phyloP scores from a whole-genome alignment of 2,888 invertebrate genomes.

The Drosophila paracracens region DNA sequence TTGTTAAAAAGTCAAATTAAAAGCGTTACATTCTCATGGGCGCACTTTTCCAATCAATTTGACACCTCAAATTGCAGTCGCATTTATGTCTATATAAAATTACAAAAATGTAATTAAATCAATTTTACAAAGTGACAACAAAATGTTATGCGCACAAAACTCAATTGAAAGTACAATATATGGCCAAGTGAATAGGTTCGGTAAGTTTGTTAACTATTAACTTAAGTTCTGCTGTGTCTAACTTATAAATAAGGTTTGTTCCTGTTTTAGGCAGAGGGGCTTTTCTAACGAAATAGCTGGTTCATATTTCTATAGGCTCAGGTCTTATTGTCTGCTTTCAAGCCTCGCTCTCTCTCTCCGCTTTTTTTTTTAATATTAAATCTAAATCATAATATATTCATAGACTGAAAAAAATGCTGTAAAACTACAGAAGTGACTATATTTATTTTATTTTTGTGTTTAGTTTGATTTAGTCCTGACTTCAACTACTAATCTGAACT shows the following conservation, averaged over 20 bases:
- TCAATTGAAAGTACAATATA: constrained; percentile 15
- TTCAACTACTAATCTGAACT: not conserved
- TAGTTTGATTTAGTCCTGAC: not conserved
- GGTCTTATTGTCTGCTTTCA: constrained; percentile 24
- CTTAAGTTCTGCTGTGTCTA: not conserved
- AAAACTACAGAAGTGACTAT: not conserved
- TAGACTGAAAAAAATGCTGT: not conserved
- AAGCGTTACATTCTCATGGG: constrained; percentile 19
- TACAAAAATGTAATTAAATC: constrained; percentile 48
- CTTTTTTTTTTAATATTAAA: not conserved
- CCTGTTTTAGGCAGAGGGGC: not conserved
- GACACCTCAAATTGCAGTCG: constrained; percentile 39
- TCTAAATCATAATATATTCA: not conserved
- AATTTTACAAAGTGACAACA: constrained; percentile 41
- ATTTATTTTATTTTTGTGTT: not conserved
- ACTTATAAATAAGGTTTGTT: not conserved
- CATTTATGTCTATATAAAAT: constrained; percentile 36
- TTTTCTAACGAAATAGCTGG: constrained; percentile 5
- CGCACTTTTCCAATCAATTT: constrained; percentile 19
- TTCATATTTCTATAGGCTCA: not conserved
- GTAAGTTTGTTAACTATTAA: not conserved
- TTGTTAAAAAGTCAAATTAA: constrained; percentile 19
- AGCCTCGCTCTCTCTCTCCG: constrained; percentile 5
- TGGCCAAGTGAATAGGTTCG: constrained; percentile 44
- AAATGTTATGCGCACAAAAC: constrained; percentile 17